Percentiles rank a stretch among this genome's conserved stretches.
phyloP scores from a whole-genome alignment of 2,888 invertebrate genomes.

The Magallana nippona region DNA sequence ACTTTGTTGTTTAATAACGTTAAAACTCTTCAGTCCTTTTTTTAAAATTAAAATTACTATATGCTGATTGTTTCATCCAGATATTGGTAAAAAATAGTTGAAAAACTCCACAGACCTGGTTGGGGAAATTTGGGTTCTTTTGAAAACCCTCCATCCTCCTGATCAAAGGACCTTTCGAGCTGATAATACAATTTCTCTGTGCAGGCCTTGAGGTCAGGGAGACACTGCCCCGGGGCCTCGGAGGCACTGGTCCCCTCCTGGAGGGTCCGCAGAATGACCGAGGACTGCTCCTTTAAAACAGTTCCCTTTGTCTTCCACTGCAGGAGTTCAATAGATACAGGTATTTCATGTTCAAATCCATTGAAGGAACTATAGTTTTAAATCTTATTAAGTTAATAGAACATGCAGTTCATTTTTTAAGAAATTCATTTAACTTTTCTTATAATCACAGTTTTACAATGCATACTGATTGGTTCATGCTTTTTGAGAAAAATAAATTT shows the following conservation, averaged over 20 bases:
- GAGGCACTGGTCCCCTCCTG: constrained; percentile 67
- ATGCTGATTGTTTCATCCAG: neutral
- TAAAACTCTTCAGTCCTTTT: too few relatives aligned
- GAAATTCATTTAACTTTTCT: too few relatives aligned
- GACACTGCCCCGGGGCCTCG: constrained; percentile 38
- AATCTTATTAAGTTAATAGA: neutral
- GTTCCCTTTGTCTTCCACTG: constrained; percentile 87
- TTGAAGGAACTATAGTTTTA: too few relatives aligned
- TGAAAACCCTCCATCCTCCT: constrained; percentile 91
- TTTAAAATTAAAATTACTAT: too few relatives aligned
- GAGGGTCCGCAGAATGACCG: constrained; percentile 84
- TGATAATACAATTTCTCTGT: constrained; percentile 84
- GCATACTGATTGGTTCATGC: too few relatives aligned
- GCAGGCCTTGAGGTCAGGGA: constrained; percentile 48
- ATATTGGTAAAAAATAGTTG: neutral
- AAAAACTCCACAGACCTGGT: constrained; percentile 80
- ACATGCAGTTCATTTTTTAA: too few relatives aligned
- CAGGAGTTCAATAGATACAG: neutral
- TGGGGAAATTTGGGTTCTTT: constrained; percentile 95
- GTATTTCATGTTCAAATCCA: neutral
- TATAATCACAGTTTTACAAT: too few relatives aligned
- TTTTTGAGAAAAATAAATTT: neutral
- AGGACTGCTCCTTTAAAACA: constrained; percentile 84
- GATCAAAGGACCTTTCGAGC: constrained; percentile 82
- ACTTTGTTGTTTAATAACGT: too few relatives aligned